These are phyloP conservation scores for Metopolophium dirhodum DNA, from an alignment of 1,140 invertebrate species.

Conservation along the genomic window DNA sequence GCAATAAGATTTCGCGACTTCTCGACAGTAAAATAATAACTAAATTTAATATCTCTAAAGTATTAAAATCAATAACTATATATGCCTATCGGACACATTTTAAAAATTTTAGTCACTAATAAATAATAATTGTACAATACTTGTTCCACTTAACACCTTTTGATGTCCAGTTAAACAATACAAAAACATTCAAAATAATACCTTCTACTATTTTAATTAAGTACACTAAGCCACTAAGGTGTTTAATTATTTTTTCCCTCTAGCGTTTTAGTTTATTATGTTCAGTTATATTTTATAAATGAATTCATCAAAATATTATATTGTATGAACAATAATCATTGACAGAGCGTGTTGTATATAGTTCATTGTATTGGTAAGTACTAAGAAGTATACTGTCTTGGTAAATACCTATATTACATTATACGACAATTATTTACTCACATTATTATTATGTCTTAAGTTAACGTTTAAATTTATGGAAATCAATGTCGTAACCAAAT, in stretches of 20 bases:
- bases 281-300: neutral
- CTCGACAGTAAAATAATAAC: neutral
- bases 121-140: neutral
- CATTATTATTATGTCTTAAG: neutral
- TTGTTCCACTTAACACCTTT: neutral
- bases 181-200: neutral
- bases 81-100: neutral
- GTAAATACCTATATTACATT: neutral
- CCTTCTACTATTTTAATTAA: neutral
- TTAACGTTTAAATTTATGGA: neutral
- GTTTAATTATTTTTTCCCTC: neutral
- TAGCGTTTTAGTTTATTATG: neutral
- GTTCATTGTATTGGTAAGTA: neutral
- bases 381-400: neutral
- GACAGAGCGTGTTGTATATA: neutral
- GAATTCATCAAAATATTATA: neutral
- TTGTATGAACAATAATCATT: neutral
- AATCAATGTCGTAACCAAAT: neutral
- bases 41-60: neutral
- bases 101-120: neutral
- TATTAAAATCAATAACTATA: neutral
- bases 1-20: neutral
- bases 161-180: neutral
- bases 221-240: neutral
- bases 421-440: neutral